Evolutionary conservation across 2,888 invertebrate genomes (phyloP), one percentile per base, ranked within the genome.

Genomic region (Troides oblongomaculatus): DNA sequence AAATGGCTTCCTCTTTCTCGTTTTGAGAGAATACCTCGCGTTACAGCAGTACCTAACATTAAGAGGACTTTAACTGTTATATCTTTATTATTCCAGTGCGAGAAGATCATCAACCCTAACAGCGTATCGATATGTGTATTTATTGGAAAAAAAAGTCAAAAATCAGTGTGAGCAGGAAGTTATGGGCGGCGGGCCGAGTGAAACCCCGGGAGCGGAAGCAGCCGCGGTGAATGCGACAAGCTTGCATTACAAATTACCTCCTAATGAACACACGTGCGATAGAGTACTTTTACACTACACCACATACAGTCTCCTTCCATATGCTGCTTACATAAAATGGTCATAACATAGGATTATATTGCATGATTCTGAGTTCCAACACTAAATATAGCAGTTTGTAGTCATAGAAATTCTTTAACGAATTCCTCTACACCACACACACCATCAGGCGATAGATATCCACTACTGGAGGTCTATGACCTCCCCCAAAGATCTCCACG

Each of bases 221-320:
- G 78, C 69, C 80, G 78, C 80, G 80, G 77, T 78, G 76, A 72
- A 80, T 73, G 77, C 83, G 85, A 87, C 89, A 82, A 81, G 84
- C 85, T 80, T 87, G 89, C 87, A 87, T 89, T 90, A 91, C 89
- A 89, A 92, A 92, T 89, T 84, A 84, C 87, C 81, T 77, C 80
- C 82, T 89, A 89, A 89, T 87, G 88, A 85, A 88, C 85, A 79
- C 90, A 89, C 88, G 88, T 86, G 86, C 81, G 77, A 78, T 71
- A 64, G 66, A 62, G 70, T 74, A 67, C 67, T 70, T 63, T 66
- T 70, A 67, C 60, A 64, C 30, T 66, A 50, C 60, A 64, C 30
- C 62, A 50, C 39, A 46, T 63, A 23, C 56, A 56, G 30, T n/a
- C 25, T 30, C 23, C n/a, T 23, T 7, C 36, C 62, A 21, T 39